Conservation (phyloP, 2,888 invertebrate genomes). For the Clostera curtula region DNA sequence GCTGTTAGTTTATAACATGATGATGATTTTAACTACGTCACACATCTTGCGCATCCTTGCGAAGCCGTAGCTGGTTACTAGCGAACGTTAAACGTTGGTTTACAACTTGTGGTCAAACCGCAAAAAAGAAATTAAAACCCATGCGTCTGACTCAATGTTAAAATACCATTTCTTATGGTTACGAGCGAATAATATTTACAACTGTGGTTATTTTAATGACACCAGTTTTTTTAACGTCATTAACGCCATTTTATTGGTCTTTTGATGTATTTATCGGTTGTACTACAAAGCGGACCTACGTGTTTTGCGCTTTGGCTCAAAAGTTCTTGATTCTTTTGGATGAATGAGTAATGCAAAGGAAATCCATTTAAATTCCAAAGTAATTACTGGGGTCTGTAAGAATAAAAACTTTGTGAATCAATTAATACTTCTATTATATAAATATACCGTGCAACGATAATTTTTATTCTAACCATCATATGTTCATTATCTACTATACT, state of each 20-base stretch:
- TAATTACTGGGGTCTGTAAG: no score
- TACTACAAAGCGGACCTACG: constrained; percentile 15
- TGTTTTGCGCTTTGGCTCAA: constrained; percentile 13
- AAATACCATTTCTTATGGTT: constrained; percentile 20
- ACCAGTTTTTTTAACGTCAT: constrained; percentile 37
- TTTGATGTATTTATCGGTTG: constrained; percentile 29
- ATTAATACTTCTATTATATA: no score
- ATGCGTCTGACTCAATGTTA: constrained; percentile 20
- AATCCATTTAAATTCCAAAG: constrained; percentile 17
- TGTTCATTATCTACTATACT: no score
- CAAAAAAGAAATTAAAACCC: background rate
- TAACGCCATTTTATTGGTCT: constrained; percentile 31
- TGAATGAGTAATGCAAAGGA: constrained; percentile 13
- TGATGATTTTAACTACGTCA: no score
- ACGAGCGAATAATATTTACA: constrained; percentile 46
- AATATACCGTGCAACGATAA: no score
- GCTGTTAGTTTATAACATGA: no score
- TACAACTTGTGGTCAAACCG: constrained; percentile 11
- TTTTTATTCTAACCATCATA: no score
- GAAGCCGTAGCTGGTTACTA: no score
- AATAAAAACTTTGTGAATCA: no score
- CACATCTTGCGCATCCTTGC: no score
- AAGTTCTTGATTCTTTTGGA: constrained; percentile 9
- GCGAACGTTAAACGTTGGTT: constrained; percentile 22
- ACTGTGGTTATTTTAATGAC: constrained; percentile 39